Conservation (phyloP, 2,113 vertebrate species). For the Porphyrio hochstetteri region DNA sequence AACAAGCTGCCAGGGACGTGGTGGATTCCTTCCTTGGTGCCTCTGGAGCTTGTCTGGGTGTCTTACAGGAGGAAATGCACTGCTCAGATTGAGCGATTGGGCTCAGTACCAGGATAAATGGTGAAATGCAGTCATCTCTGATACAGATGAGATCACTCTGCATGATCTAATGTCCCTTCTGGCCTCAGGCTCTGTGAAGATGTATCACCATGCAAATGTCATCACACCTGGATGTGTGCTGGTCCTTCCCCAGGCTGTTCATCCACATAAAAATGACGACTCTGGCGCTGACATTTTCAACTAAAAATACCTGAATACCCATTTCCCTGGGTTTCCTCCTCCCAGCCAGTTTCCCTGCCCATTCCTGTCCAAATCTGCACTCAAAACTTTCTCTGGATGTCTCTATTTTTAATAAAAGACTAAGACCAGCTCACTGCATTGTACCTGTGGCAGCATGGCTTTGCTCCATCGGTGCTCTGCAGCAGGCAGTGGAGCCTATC, state of each 20-base stretch:
- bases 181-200: not conserved
- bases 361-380: not conserved
- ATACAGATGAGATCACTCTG: not conserved
- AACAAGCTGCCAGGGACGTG: not conserved
- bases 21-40: not conserved
- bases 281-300: not conserved
- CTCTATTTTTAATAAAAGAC: not conserved
- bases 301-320: not conserved
- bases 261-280: not conserved
- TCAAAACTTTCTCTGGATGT: not conserved
- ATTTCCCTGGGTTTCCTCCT: not conserved
- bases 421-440: not conserved
- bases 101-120: not conserved
- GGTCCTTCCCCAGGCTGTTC: not conserved
- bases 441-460: not conserved
- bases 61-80: not conserved
- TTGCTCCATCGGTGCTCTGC: not conserved
- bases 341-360: not conserved
- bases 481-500: not conserved
- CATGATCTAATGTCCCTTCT: not conserved
- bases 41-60: not conserved
- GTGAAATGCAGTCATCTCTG: not conserved
- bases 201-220: not conserved
- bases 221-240: not conserved
- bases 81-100: not conserved